These are phyloP conservation scores for Drosophila azteca DNA, from an alignment of 1,140 invertebrate species.

Conservation along the genomic window DNA sequence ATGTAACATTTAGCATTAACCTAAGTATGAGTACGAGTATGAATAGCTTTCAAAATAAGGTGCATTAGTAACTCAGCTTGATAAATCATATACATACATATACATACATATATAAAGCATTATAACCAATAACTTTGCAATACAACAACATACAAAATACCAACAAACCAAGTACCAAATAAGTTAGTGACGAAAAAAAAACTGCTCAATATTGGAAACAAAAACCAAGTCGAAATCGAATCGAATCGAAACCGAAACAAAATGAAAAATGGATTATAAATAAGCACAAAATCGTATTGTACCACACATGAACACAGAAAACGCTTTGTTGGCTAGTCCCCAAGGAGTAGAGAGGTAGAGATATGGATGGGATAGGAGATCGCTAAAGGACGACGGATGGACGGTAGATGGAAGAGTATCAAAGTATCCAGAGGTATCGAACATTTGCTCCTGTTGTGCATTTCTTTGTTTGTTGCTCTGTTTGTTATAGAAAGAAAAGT, in stretches of 20 bases:
- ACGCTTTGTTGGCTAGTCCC: slow-evolving; percentile 71
- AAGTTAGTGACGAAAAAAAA: slow-evolving; percentile 63
- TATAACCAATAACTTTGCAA: slow-evolving; percentile 26
- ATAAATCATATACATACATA: slow-evolving; percentile 44
- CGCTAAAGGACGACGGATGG: background rate
- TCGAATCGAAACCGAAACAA: background rate
- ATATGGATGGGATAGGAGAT: background rate
- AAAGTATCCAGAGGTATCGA: slow-evolving; percentile 43
- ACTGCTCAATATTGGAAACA: slow-evolving; percentile 60
- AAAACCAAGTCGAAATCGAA: background rate
- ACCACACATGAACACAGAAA: slow-evolving; percentile 53
- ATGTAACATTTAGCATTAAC: slow-evolving; percentile 36
- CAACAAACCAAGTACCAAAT: slow-evolving; percentile 65
- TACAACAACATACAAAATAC: too few relatives aligned
- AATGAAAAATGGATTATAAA: slow-evolving; percentile 16
- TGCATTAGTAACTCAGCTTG: slow-evolving; percentile 66
- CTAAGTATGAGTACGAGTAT: slow-evolving; percentile 36
- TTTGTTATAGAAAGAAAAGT: slow-evolving; percentile 58
- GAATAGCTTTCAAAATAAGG: slow-evolving; percentile 64
- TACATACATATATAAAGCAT: slow-evolving; percentile 41
- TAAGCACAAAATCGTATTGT: slow-evolving; percentile 62
- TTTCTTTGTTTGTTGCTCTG: slow-evolving; percentile 81
- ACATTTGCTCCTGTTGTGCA: slow-evolving; percentile 77
- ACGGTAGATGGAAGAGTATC: slow-evolving; percentile 3
- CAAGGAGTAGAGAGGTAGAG: slow-evolving; percentile 6